Evolutionary conservation across 2,888 invertebrate species (phyloP), one percentile per base, ranked within the genome.

Genomic region (Trimorus sp.): DNA sequence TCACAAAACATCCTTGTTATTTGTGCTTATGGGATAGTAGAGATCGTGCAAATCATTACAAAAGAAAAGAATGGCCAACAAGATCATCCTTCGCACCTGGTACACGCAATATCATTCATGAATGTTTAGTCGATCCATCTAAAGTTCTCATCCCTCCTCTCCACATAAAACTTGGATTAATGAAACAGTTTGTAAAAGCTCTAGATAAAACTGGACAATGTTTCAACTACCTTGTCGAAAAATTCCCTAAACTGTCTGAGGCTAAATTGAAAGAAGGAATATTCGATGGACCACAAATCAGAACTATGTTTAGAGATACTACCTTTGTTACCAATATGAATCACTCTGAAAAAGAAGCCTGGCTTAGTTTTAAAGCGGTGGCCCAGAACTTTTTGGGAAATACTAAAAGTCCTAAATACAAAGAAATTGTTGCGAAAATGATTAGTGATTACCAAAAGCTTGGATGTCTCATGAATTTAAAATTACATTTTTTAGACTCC

Each of bases 321-420:
- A 48, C n/a, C 48, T 12, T 48, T 8, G n/a, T 4, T 12, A 48
- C 12, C 45, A n/a, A n/a, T n/a, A n/a, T n/a, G n/a, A n/a, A 66
- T 11, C 15, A 49, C 36, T 38, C 60, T 56, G 76, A 75, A 66
- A 71, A 66, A 66, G 62, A 38, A 40, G 65, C 59, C 12, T 73
- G 80, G 65, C 82, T 74, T 66, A 78, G 56, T 62, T 79, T 79
- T 59, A 59, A 79, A 60, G 37, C 45, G 26, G 71, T 70, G 15
- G 36, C 42, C 2, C 40, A 54, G 12, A 79, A 79, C 56, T 73
- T 73, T 66, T 54, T 73, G 12, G 66, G 63, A 38, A 73, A 66
- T 56, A 36, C 14, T 0, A 79, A 66, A 79, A 79, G 60, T 62
- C 48, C 42, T 14, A 8, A 68, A 8, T 79, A 65, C 26, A 65